A percentile compares a stretch with the other conserved stretches of the same genome.
Evolutionary conservation across 2,888 invertebrate species (phyloP).

Genomic region (Apomyelois bistriatella): DNA sequence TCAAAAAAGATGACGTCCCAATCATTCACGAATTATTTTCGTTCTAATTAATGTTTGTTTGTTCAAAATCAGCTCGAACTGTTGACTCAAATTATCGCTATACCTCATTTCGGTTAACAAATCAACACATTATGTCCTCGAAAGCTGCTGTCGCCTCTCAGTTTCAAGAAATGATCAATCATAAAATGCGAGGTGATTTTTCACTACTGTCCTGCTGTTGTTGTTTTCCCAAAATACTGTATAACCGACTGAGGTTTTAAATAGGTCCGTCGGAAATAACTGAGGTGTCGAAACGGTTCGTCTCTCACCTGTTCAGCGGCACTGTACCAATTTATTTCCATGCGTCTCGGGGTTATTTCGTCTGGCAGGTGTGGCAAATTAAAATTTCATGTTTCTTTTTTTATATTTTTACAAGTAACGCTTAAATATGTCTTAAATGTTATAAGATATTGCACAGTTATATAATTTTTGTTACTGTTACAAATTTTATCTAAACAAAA

Average conservation of each 20-base stretch:
- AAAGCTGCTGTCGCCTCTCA: slow-evolving; percentile 40
- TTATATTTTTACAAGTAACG: not conserved
- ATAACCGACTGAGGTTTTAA: slow-evolving; percentile 44
- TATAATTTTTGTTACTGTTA: too few relatives aligned
- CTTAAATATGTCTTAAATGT: too few relatives aligned
- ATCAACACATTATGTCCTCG: slow-evolving; percentile 65
- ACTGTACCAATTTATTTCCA: slow-evolving; percentile 36
- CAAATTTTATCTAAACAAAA: too few relatives aligned
- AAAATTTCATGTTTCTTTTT: not conserved
- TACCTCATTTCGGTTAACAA: slow-evolving; percentile 62
- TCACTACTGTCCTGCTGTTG: slow-evolving; percentile 54
- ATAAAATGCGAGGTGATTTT: slow-evolving; percentile 73
- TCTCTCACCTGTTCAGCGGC: slow-evolving; percentile 55
- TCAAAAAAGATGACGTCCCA: slow-evolving; percentile 1
- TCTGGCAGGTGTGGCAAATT: slow-evolving; percentile 2
- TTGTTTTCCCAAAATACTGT: slow-evolving; percentile 71
- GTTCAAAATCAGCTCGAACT: slow-evolving; percentile 32
- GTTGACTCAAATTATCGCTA: slow-evolving; percentile 44
- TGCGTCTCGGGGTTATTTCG: slow-evolving; percentile 33
- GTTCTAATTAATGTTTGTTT: slow-evolving; percentile 21
- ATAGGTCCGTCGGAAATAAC: slow-evolving; percentile 62
- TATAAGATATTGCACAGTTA: too few relatives aligned
- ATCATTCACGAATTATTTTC: slow-evolving; percentile 15
- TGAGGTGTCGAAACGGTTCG: slow-evolving; percentile 52
- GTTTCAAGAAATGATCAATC: slow-evolving; percentile 77